Conservation (phyloP, 1,140 invertebrate species). For the Mizuhopecten yessoensis region DNA sequence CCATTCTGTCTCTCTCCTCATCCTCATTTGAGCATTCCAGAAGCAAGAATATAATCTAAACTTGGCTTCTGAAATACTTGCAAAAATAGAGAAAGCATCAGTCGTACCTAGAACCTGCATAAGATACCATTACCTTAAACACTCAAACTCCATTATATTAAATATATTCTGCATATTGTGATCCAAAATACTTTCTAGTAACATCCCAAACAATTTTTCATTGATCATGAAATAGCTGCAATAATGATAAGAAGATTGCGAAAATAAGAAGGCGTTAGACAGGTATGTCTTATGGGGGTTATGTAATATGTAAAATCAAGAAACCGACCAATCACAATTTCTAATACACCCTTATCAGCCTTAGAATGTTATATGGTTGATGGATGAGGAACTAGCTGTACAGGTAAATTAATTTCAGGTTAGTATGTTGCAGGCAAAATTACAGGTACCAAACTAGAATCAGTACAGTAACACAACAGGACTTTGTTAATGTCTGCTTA, state of each 20-base stretch:
- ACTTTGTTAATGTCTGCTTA: too few species aligned
- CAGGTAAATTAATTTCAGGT: too few species aligned
- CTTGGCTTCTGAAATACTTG: background rate
- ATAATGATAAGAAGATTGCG: background rate
- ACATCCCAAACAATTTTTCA: background rate
- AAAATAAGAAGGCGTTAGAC: background rate
- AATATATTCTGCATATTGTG: background rate
- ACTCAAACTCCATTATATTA: background rate
- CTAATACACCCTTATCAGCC: too few species aligned
- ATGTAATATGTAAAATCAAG: background rate
- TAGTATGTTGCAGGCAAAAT: too few species aligned
- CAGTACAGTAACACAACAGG: too few species aligned
- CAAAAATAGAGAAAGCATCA: background rate
- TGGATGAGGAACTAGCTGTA: too few species aligned
- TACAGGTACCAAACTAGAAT: too few species aligned
- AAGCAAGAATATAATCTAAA: background rate
- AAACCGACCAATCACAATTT: too few species aligned
- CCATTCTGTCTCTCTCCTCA: background rate
- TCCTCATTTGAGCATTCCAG: background rate
- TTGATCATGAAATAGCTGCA: background rate
- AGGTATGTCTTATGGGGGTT: background rate
- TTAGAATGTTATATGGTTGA: too few species aligned
- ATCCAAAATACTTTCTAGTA: background rate
- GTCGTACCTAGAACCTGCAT: too few species aligned
- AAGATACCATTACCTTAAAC: conserved; percentile 14